phyloP scores from a whole-genome alignment of 2,888 invertebrate species.

The Caenorhabditis afra region DNA sequence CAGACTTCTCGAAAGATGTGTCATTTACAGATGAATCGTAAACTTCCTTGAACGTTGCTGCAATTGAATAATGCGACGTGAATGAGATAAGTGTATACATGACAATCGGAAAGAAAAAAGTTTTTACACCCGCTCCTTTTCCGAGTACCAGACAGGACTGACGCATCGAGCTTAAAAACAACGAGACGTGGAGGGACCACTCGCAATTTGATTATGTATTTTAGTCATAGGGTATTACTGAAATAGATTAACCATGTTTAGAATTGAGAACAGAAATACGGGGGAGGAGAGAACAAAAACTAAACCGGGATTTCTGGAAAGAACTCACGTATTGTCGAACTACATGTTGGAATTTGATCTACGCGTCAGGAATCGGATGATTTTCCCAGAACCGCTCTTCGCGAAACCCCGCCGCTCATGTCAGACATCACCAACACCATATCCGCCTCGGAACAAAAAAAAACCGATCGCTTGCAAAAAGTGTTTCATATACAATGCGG shows the following conservation, averaged over 20 bases:
- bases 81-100: not conserved
- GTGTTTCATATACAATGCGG: conserved; percentile 48
- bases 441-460: not conserved
- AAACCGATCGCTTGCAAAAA: conserved; percentile 33
- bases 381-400: too few species aligned
- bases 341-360: not conserved
- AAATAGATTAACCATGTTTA: conserved; percentile 23
- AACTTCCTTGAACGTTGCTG: conserved; percentile 7
- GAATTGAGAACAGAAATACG: not conserved
- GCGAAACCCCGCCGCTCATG: not conserved
- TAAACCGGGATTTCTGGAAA: too few species aligned
- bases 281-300: too few species aligned
- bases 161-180: conserved; percentile 31
- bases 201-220: conserved; percentile 30
- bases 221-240: conserved; percentile 30
- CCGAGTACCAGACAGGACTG: conserved; percentile 15
- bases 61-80: conserved; percentile 1
- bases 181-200: not conserved
- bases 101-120: not conserved
- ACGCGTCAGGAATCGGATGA: too few species aligned
- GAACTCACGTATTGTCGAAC: too few species aligned
- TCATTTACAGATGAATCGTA: conserved; percentile 28
- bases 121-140: too few species aligned
- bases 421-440: conserved; percentile 30
- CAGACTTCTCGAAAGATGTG: conserved; percentile 19